Conservation (phyloP, 1,140 invertebrate species). For the Calycopis cecrops region DNA sequence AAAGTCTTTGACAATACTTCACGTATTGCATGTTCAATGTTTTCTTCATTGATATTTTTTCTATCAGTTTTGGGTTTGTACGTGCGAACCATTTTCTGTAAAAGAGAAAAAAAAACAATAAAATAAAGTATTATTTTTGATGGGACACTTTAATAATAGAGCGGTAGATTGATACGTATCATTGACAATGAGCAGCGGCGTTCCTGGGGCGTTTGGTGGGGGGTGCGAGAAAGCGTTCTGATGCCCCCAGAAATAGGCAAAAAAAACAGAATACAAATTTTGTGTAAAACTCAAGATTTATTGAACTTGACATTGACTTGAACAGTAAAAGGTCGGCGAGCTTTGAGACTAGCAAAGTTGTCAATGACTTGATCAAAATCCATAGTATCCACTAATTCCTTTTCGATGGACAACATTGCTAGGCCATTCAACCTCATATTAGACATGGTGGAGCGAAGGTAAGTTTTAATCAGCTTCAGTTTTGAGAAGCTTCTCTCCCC, state of each 20-base stretch:
- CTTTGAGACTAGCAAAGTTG: not conserved
- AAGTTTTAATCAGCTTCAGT: slow-evolving; percentile 3
- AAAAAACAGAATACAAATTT: too few species aligned
- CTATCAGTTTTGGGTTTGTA: slow-evolving; percentile 11
- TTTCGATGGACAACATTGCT: slow-evolving; percentile 9
- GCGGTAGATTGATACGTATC: slow-evolving; percentile 31
- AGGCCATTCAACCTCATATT: not conserved
- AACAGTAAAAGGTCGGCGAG: too few species aligned
- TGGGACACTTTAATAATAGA: too few species aligned
- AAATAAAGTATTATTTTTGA: too few species aligned
- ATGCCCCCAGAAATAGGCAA: too few species aligned
- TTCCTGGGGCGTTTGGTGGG: too few species aligned
- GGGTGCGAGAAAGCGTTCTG: too few species aligned
- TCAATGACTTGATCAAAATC: slow-evolving; percentile 6
- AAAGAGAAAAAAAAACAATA: slow-evolving; percentile 19
- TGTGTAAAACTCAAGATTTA: too few species aligned
- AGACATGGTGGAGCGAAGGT: slow-evolving; percentile 9
- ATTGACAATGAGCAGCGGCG: too few species aligned
- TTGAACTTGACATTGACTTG: too few species aligned
- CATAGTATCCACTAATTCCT: slow-evolving; percentile 2
- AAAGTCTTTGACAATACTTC: slow-evolving; percentile 28
- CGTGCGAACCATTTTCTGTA: slow-evolving; percentile 12
- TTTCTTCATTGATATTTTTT: slow-evolving; percentile 5
- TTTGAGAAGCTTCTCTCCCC: slow-evolving; percentile 4
- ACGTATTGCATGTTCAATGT: slow-evolving; percentile 15